These are phyloP conservation scores for Nanorana parkeri DNA, from an alignment of 2,113 vertebrate species.

Conservation along the genomic window DNA sequence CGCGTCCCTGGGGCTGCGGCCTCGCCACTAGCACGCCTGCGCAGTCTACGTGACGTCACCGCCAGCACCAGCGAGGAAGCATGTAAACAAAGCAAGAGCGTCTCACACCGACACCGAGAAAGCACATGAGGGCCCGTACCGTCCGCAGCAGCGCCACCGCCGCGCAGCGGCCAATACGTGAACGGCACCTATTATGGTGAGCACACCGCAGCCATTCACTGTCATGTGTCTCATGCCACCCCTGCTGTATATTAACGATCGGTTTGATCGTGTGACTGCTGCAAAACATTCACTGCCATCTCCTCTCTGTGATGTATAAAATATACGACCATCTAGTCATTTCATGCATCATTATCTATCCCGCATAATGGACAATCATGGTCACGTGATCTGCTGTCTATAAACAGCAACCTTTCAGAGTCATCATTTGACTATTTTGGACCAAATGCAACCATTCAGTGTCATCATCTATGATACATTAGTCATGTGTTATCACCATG, in stretches of 20 bases:
- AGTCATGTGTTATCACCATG: too few species aligned
- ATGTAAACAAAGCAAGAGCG: slow-evolving; percentile 51
- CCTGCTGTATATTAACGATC: neutral
- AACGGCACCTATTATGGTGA: neutral
- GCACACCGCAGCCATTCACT: neutral
- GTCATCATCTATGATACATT: too few species aligned
- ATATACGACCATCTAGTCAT: too few species aligned
- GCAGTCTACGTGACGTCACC: slow-evolving; percentile 52
- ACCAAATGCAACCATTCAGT: too few species aligned
- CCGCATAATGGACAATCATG: too few species aligned
- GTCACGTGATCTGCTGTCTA: too few species aligned
- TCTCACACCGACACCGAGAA: neutral
- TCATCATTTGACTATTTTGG: too few species aligned
- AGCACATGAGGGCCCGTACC: neutral
- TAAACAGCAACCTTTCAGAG: too few species aligned
- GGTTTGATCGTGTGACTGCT: too few species aligned
- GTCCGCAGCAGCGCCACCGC: neutral
- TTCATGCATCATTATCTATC: too few species aligned
- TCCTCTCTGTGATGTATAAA: neutral
- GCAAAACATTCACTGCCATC: too few species aligned
- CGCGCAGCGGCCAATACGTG: neutral
- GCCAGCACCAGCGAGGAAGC: slow-evolving; percentile 17
- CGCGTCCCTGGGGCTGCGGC: slow-evolving; percentile 51
- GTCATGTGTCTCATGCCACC: neutral
- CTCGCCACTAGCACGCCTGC: slow-evolving; percentile 6